Base-by-base conservation (phyloP, 37 sponge, comb jelly and placozoan genomes). In the Ianthella basta region DNA sequence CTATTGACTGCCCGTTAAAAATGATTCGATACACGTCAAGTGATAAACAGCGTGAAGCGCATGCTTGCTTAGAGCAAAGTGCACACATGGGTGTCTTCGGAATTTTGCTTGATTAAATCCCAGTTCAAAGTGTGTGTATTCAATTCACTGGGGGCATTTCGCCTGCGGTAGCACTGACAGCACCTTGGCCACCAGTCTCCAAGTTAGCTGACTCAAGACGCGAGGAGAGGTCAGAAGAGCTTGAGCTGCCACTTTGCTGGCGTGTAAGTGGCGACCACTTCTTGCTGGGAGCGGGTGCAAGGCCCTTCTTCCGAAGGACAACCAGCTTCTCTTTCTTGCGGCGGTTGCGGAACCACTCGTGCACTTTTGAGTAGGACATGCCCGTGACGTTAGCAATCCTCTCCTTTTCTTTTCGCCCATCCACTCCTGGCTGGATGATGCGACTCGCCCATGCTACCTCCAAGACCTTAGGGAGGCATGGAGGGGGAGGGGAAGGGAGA, bases 371-470 rank as follows among this genome's bases (percentile, higher is more conserved):
- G 16, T 89, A 27, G 39, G 83, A 83, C 57, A 92, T 80, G 36
- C 93, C 93, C 5, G 93, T 92, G 8, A 89, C 79, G 18, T 37
- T 27, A 15, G 93, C 89, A 64, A 92, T 86, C 73, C 93, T 83
- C 59, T 92, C 93, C 60, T 92, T 92, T 82, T 92, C 93, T 50
- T 90, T 90, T n/a, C 89, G 90, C 0, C 93, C 93, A 50, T 92
- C 93, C 64, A 82, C 89, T 4, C 93, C 66, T 67, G 89, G 61
- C 87, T 92, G 68, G 87, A 92, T 92, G 15, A 92, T 89, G 13
- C 85, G 54, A 75, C 93, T 92, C 57, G 89, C 78, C 83, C 89
- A 92, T 0, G 93, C 93, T 21, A 89, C 89, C 38, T 92, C 93
- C 25, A 92, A 32, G 3, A 86, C 78, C 78, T 75, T 8, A 44